These are phyloP conservation scores for Eudemis profundana DNA, from an alignment of 2,888 invertebrate genomes.

Conservation along the genomic window DNA sequence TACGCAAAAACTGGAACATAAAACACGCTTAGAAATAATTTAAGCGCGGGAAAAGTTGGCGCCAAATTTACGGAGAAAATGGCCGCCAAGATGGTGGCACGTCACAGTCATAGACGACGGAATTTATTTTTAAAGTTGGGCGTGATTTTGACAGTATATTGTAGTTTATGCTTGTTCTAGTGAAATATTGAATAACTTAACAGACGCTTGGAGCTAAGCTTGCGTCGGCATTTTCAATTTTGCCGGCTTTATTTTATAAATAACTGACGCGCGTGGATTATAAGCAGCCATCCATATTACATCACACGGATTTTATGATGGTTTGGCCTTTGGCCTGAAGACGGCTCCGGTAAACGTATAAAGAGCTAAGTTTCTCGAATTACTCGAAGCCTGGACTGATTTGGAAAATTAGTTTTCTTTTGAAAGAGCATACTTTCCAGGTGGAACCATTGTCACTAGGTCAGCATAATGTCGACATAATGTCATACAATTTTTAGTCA, in stretches of 20 bases:
- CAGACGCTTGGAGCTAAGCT: not conserved
- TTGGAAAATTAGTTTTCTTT: too few species aligned
- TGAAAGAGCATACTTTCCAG: too few species aligned
- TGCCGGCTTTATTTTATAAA: slow-evolving; percentile 1
- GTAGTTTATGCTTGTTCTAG: slow-evolving; percentile 22
- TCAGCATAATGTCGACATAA: too few species aligned
- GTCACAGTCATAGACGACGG: slow-evolving; percentile 24
- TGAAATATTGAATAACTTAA: slow-evolving; percentile 32
- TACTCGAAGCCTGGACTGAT: too few species aligned
- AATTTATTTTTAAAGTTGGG: slow-evolving; percentile 31
- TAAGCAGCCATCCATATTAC: too few species aligned
- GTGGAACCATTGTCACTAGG: too few species aligned
- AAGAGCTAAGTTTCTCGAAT: too few species aligned
- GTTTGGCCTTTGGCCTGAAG: too few species aligned
- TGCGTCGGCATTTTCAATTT: not conserved
- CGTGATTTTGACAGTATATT: slow-evolving; percentile 28
- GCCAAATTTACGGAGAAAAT: slow-evolving; percentile 20
- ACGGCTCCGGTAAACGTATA: too few species aligned
- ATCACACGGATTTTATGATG: too few species aligned
- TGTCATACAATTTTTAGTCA: too few species aligned
- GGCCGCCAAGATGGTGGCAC: slow-evolving; percentile 18
- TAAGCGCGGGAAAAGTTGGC: slow-evolving; percentile 12
- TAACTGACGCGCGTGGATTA: too few species aligned
- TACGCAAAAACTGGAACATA: slow-evolving; percentile 13
- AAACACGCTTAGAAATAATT: slow-evolving; percentile 30